Conservation (phyloP, 92 coral and sea anemone species). For the Palythoa caribaeorum region DNA sequence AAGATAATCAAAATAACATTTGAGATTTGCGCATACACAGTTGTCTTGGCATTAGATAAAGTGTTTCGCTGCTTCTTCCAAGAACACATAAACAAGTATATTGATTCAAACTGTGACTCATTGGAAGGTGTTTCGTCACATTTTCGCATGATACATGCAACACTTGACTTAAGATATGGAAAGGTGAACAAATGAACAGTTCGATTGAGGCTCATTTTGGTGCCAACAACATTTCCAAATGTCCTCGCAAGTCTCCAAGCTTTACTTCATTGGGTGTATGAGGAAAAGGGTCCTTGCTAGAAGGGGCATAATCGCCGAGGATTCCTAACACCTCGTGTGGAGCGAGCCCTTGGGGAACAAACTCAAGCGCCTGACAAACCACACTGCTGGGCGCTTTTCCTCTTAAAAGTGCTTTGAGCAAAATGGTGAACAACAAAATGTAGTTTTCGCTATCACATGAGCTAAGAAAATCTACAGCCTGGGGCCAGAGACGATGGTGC, state of each 20-base stretch:
- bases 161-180: not conserved
- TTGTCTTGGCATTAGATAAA: too few species aligned
- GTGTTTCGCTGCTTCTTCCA: not conserved
- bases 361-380: slow-evolving; percentile 69
- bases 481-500: slow-evolving; percentile 80
- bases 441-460: slow-evolving; percentile 55
- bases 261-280: slow-evolving; percentile 44
- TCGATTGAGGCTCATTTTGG: not conserved
- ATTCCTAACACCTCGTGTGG: slow-evolving; percentile 70
- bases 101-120: not conserved
- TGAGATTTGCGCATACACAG: too few species aligned
- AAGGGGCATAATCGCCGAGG: slow-evolving; percentile 59
- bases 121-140: not conserved
- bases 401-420: slow-evolving; percentile 74
- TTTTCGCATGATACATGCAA: not conserved
- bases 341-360: slow-evolving; percentile 68
- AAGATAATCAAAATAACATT: too few species aligned
- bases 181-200: not conserved
- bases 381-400: slow-evolving; percentile 66
- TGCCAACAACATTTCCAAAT: slow-evolving; percentile 58
- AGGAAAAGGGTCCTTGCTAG: slow-evolving; percentile 65
- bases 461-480: slow-evolving; percentile 79
- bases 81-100: not conserved
- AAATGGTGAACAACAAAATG: slow-evolving; percentile 64
- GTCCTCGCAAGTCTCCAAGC: slow-evolving; percentile 72